These are phyloP conservation scores for Conomelus anceps DNA, from an alignment of 2,888 invertebrate genomes.

Conservation along the genomic window DNA sequence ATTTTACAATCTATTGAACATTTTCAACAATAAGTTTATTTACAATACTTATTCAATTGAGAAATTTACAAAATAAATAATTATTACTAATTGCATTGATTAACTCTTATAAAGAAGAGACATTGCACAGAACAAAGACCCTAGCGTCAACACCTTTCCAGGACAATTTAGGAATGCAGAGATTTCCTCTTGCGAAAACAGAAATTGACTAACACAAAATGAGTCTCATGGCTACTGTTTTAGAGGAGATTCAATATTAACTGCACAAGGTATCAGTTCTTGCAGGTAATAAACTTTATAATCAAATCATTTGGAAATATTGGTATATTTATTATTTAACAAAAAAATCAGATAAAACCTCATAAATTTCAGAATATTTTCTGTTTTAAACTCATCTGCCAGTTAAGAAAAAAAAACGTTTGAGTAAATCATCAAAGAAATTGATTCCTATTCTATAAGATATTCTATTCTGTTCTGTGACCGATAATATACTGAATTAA, in stretches of 20 bases:
- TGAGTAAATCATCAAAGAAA: neutral
- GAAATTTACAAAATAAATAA: constrained; percentile 3
- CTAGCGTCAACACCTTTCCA: neutral
- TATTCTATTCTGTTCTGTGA: too few relatives aligned
- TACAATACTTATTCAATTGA: neutral
- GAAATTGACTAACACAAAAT: neutral
- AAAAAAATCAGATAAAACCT: neutral
- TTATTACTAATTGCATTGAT: constrained; percentile 27
- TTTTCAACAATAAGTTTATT: neutral
- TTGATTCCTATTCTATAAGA: neutral
- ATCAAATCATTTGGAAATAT: neutral
- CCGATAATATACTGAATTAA: neutral
- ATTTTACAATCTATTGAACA: neutral
- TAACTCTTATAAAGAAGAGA: neutral
- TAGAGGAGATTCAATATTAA: neutral
- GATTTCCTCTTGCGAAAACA: neutral
- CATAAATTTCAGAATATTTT: neutral
- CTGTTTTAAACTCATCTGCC: neutral
- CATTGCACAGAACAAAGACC: neutral
- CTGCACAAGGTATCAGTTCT: neutral
- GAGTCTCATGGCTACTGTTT: neutral
- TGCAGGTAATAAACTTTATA: neutral
- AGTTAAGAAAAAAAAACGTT: neutral
- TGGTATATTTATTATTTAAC: neutral
- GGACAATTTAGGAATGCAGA: neutral